Base-by-base conservation (phyloP, 2,797 vertebrate genomes). In the Gallinago stenura region DNA sequence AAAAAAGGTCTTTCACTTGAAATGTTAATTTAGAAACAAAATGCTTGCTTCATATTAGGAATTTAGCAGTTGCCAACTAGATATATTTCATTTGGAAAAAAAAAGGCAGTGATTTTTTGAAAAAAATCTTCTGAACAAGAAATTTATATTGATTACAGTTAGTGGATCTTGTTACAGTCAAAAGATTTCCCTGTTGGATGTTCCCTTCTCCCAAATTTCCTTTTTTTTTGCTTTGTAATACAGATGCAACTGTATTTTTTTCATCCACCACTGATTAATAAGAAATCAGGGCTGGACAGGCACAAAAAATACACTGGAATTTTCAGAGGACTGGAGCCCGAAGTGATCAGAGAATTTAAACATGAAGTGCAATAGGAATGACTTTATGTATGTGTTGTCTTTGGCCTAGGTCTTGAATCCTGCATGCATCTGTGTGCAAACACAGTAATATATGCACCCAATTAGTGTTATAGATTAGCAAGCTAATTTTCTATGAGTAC, bases 61-160 rank as follows among this genome's bases (percentile, higher is more conserved):
- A 82, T n/a, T 39, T 2, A 87, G 4, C 8, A 64, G 70, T 87
- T 78, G 3, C 2, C 65, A 91, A 4, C 6, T 15, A 28, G 15
- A 37, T 15, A 9, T 45, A 13, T 15, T 62, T 46, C 25, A 46
- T 37, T 70, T 51, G 20, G 9, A 2, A 25, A 48, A 43, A 25
- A 64, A 83, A 37, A 5, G 7, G 0, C 15, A 45, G 17, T 31
- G 5, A 22, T 61, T 45, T 50, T 35, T 31, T 22, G 0, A 10
- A 75, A 62, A 71, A 53, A 15, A 22, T 15, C 2, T 62, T 82
- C 48, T 31, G 12, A 91, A 73, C 8, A 51, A 58, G 11, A 41
- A 77, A 50, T 9, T 31, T 57, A 5, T 12, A 45, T 66, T 72
- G 45, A 58, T 54, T 77, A 37, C 18, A 50, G 45, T 46, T 22